Percentiles rank a stretch among this genome's conserved stretches.
phyloP scores from a whole-genome alignment of 2,797 vertebrate genomes.

The Coregonus suidteri region DNA sequence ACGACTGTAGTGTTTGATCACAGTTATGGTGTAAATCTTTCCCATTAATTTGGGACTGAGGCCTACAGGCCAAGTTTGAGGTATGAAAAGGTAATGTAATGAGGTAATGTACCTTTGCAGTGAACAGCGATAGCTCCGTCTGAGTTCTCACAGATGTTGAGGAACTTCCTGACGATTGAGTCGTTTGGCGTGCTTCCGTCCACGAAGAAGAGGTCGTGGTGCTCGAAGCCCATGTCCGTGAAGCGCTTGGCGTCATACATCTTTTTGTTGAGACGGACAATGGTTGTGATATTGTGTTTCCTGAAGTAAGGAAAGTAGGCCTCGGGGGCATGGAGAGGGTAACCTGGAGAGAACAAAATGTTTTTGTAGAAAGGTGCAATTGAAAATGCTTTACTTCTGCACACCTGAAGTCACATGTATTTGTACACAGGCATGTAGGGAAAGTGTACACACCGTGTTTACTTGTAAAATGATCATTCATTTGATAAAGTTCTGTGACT shows the following conservation, averaged over 20 bases:
- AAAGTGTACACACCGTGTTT: not conserved
- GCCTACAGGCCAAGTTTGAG: not conserved
- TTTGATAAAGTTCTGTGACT: not conserved
- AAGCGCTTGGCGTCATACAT: constrained; percentile 95
- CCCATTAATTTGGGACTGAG: not conserved
- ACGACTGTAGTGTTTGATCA: no score
- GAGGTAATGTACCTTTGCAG: constrained; percentile 86
- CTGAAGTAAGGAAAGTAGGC: constrained; percentile 96
- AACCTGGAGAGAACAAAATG: constrained; percentile 70
- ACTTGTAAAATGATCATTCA: not conserved
- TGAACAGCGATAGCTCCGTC: constrained; percentile 93
- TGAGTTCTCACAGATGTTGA: constrained; percentile 93
- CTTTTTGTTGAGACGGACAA: constrained; percentile 95
- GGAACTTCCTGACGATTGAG: constrained; percentile 88
- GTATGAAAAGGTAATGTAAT: not conserved
- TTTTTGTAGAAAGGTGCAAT: not conserved
- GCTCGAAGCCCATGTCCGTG: constrained; percentile 90
- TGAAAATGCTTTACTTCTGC: not conserved
- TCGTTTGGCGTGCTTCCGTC: constrained; percentile 94
- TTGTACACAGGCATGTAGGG: no score
- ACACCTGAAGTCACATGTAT: no score
- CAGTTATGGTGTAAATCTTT: not conserved
- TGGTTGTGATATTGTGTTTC: constrained; percentile 86
- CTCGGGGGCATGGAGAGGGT: constrained; percentile 94
- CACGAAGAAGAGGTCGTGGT: constrained; percentile 96